These are phyloP conservation scores for Heteromyza rotundicornis DNA, from an alignment of 2,888 invertebrate species.

Conservation along the genomic window DNA sequence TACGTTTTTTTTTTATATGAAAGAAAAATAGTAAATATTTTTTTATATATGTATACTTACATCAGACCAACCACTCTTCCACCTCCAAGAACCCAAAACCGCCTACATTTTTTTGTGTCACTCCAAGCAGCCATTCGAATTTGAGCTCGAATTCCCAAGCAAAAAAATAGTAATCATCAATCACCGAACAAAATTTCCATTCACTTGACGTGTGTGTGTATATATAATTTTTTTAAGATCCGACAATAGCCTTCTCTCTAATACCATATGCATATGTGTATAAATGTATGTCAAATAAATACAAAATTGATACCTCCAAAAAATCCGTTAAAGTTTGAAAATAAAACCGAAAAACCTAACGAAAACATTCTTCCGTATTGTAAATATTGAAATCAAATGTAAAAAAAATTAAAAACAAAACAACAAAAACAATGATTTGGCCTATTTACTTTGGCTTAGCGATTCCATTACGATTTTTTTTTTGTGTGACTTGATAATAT, in stretches of 20 bases:
- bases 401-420: background rate
- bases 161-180: no score
- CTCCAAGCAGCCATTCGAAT: background rate
- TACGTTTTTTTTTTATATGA: no score
- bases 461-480: slow-evolving; percentile 13
- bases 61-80: background rate
- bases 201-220: slow-evolving; percentile 62
- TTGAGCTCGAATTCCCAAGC: background rate
- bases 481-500: background rate
- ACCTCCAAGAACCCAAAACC: background rate
- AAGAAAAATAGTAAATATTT: background rate
- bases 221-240: slow-evolving; percentile 59
- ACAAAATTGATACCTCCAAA: no score
- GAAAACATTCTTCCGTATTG: background rate
- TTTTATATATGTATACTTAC: background rate
- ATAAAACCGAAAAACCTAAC: background rate
- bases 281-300: slow-evolving; percentile 4
- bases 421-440: slow-evolving; percentile 41
- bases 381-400: background rate
- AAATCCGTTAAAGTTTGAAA: no score
- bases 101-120: background rate
- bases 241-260: slow-evolving; percentile 18
- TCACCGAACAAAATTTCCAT: slow-evolving; percentile 32
- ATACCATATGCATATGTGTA: slow-evolving; percentile 13
- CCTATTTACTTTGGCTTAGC: slow-evolving; percentile 33